Base-by-base conservation (phyloP, 2,888 invertebrate species). In the Pandemis corylana region DNA sequence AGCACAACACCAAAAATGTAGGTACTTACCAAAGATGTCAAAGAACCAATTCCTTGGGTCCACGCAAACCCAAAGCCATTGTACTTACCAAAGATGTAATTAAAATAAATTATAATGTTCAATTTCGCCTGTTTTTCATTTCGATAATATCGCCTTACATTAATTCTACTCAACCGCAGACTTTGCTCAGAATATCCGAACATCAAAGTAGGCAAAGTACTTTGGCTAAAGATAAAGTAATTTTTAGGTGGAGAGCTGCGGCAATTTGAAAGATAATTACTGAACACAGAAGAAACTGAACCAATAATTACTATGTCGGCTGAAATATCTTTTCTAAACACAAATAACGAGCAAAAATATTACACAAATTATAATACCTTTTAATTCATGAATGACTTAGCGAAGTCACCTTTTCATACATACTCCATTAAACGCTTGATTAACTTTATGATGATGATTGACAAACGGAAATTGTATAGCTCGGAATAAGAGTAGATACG, bases 71-170 rank as follows among this genome's bases (percentile, higher is more conserved):
- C 89, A 78, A 87, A 86, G 89, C 91, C 90, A 90, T 90, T 93
- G 91, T 90, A 92, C 91, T 91, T 92, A 94, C 94, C 94, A 94
- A 94, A 94, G 93, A 93, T 89, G 84, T 92, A 90, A 87, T 87
- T 85, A 84, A 85, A 85, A 83, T 87, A 85, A 89, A 88, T 82
- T 83, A 83, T 89, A 88, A 87, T 84, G 84, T 86, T 88, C 77
- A 80, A 84, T 80, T 77, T 78, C 75, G 74, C 28, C 53, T 78
- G 78, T 80, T 77, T 80, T 84, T 84, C 68, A 77, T 78, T 80
- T 76, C 61, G 13, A 41, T 41, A 61, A 41, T 41, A 61, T 62
- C 66, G 15, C 63, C 65, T 63, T 67, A 53, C 12, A 42, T 56
- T 65, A 15, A 63, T 68, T 63, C 56, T 56, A 49, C 49, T 36